Conservation (phyloP, 2,888 invertebrate genomes). For the Melanargia galathea region DNA sequence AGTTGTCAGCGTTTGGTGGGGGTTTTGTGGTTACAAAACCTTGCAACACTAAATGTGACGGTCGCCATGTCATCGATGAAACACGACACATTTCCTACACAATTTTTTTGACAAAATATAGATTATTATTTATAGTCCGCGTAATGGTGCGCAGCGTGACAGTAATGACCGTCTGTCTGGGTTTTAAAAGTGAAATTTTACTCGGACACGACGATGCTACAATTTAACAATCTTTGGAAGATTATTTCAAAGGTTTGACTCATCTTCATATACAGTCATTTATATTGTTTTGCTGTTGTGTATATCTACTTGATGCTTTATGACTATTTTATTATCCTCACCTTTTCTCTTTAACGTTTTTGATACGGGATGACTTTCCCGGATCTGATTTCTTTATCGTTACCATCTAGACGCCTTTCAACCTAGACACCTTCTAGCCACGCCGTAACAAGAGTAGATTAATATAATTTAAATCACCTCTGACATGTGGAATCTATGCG, state of each 20-base stretch:
- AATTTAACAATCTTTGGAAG: slow-evolving; percentile 22
- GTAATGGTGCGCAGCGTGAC: slow-evolving; percentile 29
- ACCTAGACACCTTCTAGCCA: too few species aligned
- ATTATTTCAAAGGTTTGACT: slow-evolving; percentile 13
- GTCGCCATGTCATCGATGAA: background rate
- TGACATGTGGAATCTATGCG: too few species aligned
- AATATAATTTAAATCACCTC: too few species aligned
- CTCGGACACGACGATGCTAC: slow-evolving; percentile 21
- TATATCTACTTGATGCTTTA: background rate
- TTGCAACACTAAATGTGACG: slow-evolving; percentile 6
- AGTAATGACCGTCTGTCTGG: slow-evolving; percentile 34
- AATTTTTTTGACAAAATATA: slow-evolving; percentile 45
- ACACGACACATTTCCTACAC: slow-evolving; percentile 52
- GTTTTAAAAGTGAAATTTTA: slow-evolving; percentile 29
- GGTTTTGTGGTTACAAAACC: too few species aligned
- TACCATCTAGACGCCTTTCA: too few species aligned
- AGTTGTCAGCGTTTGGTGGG: too few species aligned
- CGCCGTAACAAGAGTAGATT: too few species aligned
- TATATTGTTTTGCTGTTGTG: background rate
- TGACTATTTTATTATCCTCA: background rate
- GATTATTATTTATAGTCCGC: slow-evolving; percentile 37
- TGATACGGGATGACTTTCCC: too few species aligned
- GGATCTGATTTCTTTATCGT: too few species aligned
- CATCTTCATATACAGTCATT: background rate
- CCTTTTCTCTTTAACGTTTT: background rate